A percentile compares a stretch with the other conserved stretches of the same genome.
phyloP scores from a whole-genome alignment of 2,113 vertebrate species.

The Pseudolaguvia tuberculata region DNA sequence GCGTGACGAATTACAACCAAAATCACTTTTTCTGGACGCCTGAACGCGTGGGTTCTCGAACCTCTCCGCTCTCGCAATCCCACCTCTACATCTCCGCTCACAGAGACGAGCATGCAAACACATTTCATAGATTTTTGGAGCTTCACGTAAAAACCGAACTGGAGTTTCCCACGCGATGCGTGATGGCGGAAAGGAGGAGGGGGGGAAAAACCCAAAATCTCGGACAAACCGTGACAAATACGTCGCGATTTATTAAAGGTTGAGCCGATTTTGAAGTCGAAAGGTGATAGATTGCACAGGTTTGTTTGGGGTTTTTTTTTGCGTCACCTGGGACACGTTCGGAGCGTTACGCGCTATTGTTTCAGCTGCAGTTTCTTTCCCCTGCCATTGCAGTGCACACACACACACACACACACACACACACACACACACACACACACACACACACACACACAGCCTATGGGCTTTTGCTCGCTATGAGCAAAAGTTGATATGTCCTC shows the following conservation, averaged over 20 bases:
- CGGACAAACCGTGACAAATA: slow-evolving; percentile 33
- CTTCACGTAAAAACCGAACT: slow-evolving; percentile 85
- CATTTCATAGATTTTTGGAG: slow-evolving; percentile 83
- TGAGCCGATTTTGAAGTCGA: not conserved
- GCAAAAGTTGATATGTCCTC: slow-evolving; percentile 54
- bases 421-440: too few species aligned
- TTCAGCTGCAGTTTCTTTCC: not conserved
- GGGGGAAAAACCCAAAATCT: not conserved
- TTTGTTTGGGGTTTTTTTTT: too few species aligned
- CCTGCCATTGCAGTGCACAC: slow-evolving; percentile 11
- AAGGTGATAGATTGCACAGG: not conserved
- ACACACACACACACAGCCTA: slow-evolving; percentile 32
- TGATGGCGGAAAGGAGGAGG: slow-evolving; percentile 23
- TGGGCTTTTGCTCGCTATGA: slow-evolving; percentile 43
- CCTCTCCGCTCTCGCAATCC: slow-evolving; percentile 75
- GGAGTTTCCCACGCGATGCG: slow-evolving; percentile 65
- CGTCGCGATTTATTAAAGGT: slow-evolving; percentile 5
- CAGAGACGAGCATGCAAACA: slow-evolving; percentile 80
- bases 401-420: too few species aligned
- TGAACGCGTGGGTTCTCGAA: slow-evolving; percentile 77
- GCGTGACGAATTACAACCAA: slow-evolving; percentile 60
- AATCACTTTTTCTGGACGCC: slow-evolving; percentile 71
- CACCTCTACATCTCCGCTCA: slow-evolving; percentile 86
- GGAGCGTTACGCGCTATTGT: slow-evolving; percentile 18
- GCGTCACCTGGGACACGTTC: not conserved